A percentile compares a stretch with the other conserved stretches of the same genome.
phyloP scores from a whole-genome alignment of 2,113 vertebrate genomes.

The Ibidorhyncha struthersii region DNA sequence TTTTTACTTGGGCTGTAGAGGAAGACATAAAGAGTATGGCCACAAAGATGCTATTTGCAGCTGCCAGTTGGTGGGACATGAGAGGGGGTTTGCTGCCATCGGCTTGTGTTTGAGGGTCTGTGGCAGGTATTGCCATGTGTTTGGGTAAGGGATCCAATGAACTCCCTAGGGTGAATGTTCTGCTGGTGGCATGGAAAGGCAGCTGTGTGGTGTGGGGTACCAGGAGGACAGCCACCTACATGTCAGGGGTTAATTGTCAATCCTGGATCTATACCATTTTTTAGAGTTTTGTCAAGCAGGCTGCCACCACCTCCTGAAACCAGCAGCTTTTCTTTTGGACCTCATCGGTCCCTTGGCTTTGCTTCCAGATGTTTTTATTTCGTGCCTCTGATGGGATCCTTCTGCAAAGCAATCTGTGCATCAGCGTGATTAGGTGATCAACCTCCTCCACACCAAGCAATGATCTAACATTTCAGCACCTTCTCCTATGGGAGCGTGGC shows the following conservation, averaged over 20 bases:
- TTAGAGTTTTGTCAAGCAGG: not conserved
- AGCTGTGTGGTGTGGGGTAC: not conserved
- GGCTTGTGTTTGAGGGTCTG: not conserved
- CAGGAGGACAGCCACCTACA: not conserved
- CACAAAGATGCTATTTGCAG: not conserved
- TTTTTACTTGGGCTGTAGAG: not conserved
- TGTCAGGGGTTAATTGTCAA: not conserved
- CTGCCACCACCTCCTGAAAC: not conserved
- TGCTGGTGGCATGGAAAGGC: not conserved
- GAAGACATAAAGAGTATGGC: not conserved
- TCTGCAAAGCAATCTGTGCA: not conserved
- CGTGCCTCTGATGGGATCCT: not conserved
- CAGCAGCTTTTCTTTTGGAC: not conserved
- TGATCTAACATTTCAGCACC: rapidly evolving
- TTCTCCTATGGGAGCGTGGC: not conserved
- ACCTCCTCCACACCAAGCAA: not conserved
- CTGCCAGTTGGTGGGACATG: not conserved
- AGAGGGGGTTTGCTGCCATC: not conserved
- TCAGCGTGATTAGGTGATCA: not conserved
- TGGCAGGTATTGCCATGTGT: not conserved
- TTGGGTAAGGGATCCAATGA: not conserved
- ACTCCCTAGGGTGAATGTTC: not conserved
- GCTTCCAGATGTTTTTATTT: not conserved
- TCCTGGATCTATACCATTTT: not conserved
- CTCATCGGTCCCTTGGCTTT: not conserved